Conservation (phyloP, 1,140 invertebrate species). For the Bombus soroeensis region DNA sequence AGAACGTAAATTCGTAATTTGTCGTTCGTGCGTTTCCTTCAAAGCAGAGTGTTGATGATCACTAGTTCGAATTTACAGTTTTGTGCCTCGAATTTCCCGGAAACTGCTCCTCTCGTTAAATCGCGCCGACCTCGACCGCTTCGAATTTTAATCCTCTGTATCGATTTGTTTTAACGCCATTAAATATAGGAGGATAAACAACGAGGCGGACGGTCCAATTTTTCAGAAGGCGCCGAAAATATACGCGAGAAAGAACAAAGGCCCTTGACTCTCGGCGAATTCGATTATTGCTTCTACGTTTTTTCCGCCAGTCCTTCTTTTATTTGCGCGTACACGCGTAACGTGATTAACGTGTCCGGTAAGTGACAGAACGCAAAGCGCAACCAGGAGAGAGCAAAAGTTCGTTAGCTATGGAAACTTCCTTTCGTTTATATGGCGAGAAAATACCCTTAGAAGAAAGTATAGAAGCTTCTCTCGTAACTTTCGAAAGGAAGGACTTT, state of each 20-base stretch:
- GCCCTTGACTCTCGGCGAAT: not conserved
- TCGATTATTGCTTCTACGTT: slow-evolving; percentile 9
- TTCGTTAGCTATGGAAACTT: not conserved
- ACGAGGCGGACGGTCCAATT: not conserved
- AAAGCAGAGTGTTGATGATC: no score
- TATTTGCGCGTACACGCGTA: slow-evolving; percentile 40
- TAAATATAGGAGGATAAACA: not conserved
- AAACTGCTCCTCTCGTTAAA: no score
- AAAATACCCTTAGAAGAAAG: not conserved
- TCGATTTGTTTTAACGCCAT: not conserved
- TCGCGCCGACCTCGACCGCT: not conserved
- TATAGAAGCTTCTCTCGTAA: not conserved
- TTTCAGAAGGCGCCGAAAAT: not conserved
- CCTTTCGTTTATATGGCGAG: not conserved
- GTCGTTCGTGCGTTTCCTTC: no score
- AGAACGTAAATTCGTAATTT: no score
- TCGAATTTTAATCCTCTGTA: not conserved
- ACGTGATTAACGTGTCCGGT: slow-evolving; percentile 54
- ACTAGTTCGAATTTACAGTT: no score
- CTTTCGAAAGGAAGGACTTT: not conserved
- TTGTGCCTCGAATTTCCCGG: no score
- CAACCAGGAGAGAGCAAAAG: not conserved
- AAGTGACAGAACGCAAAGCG: not conserved
- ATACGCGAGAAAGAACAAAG: not conserved
- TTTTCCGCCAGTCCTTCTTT: not conserved